Evolutionary conservation across 1,140 invertebrate genomes (phyloP), one percentile per base, ranked within the genome.

Genomic region (Hycleus cichorii): DNA sequence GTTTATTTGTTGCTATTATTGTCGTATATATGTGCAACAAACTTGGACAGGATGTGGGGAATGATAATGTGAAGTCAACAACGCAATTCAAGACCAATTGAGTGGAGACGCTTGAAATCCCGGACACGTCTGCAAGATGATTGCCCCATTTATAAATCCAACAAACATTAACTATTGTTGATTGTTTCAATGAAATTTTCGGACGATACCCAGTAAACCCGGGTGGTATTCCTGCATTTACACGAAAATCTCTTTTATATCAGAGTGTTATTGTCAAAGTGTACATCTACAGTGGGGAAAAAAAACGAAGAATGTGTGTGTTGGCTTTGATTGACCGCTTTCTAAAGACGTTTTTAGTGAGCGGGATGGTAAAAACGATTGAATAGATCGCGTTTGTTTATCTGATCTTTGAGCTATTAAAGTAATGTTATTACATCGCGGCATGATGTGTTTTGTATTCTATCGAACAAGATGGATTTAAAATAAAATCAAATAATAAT

Each of bases 401-500:
- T 53, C 51, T 53, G 51, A 53, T 53, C 51, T 53, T 45, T 53
- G 42, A 26, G 51, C 51, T 53, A 53, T 53, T 53, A 53, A 53
- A 53, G 51, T 53, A 53, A 53, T 53, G 51, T 53, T 53, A 53
- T 53, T 53, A 53, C 51, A 45, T 53, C 46, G 42, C 51, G 51
- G 51, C 51, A 46, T 53, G 32, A 32, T 32, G 51, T 53, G 51
- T 53, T 53, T 53, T 53, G 51, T 53, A 45, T 53, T 53, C 32
- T 32, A 32, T 32, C 32, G 32, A 32, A 32, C 32, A 32, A 5
- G 43, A 26, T 53, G 51, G 44, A 27, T 27, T 53, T 53, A 42
- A 53, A 53, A 32, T 32, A 32, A 32, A 32, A 32, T 32, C 18
- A 18, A 32, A 32, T 32, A 32, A 32, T 7, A 32, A 32, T 5